Evolutionary conservation across 2,888 invertebrate genomes (phyloP), one percentile per base, ranked within the genome.

Genomic region (Melanophora roralis): DNA sequence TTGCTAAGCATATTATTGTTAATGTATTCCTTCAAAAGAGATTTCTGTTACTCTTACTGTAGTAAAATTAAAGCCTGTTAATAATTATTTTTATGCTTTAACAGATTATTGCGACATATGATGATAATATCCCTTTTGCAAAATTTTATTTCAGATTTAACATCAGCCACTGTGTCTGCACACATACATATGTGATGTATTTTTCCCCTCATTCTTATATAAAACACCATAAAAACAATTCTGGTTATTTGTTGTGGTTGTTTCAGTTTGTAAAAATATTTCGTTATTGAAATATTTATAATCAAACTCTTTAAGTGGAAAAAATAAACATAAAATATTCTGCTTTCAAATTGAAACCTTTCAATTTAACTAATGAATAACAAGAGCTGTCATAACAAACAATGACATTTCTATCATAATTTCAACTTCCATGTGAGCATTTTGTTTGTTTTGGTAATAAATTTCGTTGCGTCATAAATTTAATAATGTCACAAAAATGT

Each of bases 241-340:
- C 32, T 14, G 34, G 68, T 69, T n/a, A n/a, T 55, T 59, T 67
- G 40, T 49, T 57, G 71, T 60, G 62, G 51, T 59, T 78, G 36
- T 57, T 62, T 62, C 32, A 67, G 73, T 78, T 78, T 64, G 47
- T 71, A 45, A 78, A n/a, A 81, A 77, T 73, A 78, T 74, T 75
- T 74, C 75, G 67, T 74, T 83, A 77, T 82, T 83, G 74, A 83
- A 81, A 81, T 81, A 82, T 83, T 81, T 73, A 60, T 51, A 40
- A 51, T 62, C 40, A 72, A 49, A 27, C 14, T 43, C 8, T 16
- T 2, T 5, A 27, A 57, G 14, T n/a, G n/a, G n/a, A n/a, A n/a
- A n/a, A n/a, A n/a, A n/a, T n/a, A n/a, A n/a, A n/a, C n/a, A n/a
- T n/a, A 32, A 55, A 36, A 43, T 7, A 0, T 21, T 14, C 27